phyloP scores from a whole-genome alignment of 92 coral and sea anemone species.

The Epizoanthus illoricatus region DNA sequence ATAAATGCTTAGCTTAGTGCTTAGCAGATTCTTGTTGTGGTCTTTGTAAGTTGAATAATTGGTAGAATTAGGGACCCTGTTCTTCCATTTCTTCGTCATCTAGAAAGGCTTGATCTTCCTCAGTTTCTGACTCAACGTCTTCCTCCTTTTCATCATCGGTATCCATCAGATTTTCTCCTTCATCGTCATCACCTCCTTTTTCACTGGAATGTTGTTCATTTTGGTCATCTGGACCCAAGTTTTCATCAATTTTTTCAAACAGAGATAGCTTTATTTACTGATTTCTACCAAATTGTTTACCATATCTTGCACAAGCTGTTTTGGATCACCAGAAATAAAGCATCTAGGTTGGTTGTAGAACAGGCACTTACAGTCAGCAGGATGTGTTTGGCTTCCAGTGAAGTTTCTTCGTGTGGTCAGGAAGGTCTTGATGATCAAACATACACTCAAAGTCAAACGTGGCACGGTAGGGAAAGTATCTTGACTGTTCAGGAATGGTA shows the following conservation, averaged over 20 bases:
- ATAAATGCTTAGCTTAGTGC: no score
- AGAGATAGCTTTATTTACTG: constrained; percentile 12
- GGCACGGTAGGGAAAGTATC: no score
- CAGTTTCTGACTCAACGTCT: constrained; percentile 4
- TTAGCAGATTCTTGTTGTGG: background rate
- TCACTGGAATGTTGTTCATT: background rate
- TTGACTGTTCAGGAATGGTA: no score
- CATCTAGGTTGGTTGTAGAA: constrained; percentile 20
- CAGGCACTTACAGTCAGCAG: constrained; percentile 40
- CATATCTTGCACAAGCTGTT: constrained; percentile 17
- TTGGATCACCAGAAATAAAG: constrained; percentile 40
- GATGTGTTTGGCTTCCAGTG: constrained; percentile 43
- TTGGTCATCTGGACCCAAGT: background rate
- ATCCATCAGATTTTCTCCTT: constrained; percentile 17
- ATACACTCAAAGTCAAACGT: no score
- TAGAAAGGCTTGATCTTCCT: no score
- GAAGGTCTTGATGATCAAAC: background rate
- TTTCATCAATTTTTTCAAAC: constrained; percentile 4
- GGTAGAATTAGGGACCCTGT: background rate
- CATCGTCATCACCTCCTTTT: background rate
- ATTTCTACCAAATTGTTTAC: background rate
- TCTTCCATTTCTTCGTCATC: background rate
- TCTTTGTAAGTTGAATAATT: background rate
- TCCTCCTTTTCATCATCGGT: constrained; percentile 33
- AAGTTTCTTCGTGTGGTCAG: constrained; percentile 25